Conservation (phyloP, 2,797 vertebrate species). For the Rhodeus uyekii region DNA sequence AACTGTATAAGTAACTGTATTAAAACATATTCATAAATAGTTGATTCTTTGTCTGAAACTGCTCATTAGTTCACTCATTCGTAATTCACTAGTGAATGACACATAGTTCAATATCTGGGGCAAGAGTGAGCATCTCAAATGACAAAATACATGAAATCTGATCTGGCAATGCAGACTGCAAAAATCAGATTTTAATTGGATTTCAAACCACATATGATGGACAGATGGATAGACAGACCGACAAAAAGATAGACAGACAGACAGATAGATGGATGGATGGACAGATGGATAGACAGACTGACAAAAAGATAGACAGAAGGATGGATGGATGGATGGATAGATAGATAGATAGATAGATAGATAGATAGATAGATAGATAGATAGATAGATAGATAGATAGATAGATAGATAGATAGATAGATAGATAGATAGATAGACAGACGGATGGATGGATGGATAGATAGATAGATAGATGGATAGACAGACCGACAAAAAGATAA, state of each 20-base stretch:
- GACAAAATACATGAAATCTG: conserved; percentile 14
- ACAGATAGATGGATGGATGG: accelerated
- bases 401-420: accelerated
- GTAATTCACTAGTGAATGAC: neutral
- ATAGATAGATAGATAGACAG: too few relatives aligned
- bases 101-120: neutral
- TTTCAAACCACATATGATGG: neutral
- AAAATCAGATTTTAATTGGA: neutral
- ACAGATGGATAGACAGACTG: neutral
- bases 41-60: neutral
- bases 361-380: neutral
- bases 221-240: neutral
- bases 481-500: accelerated
- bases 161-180: neutral
- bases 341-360: too few relatives aligned
- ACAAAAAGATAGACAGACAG: accelerated
- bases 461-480: too few relatives aligned
- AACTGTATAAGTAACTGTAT: too few relatives aligned
- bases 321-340: too few relatives aligned
- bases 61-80: neutral
- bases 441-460: too few relatives aligned
- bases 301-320: too few relatives aligned
- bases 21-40: neutral
- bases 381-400: neutral
- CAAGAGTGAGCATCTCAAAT: neutral